A percentile compares a stretch with the other conserved stretches of the same genome.
phyloP scores from a whole-genome alignment of 2,797 vertebrate genomes.

The Channa striata region DNA sequence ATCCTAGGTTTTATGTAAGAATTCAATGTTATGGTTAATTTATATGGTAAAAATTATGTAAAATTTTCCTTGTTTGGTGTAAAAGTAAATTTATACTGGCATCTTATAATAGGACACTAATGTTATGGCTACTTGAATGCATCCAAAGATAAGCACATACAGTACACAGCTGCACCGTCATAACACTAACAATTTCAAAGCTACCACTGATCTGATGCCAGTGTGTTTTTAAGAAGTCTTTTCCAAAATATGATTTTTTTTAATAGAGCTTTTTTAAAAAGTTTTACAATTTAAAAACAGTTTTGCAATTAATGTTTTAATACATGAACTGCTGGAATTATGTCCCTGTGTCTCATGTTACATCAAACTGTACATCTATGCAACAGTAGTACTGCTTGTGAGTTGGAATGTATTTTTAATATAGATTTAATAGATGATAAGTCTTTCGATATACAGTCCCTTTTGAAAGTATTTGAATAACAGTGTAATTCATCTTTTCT shows the following conservation, averaged over 20 bases:
- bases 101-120: conserved; percentile 8
- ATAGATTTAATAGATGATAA: conserved; percentile 27
- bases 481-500: too few relatives aligned
- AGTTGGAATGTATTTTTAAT: conserved; percentile 4
- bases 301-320: conserved; percentile 14
- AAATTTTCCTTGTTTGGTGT: neutral
- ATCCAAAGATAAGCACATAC: conserved; percentile 63
- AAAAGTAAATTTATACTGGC: conserved; percentile 32
- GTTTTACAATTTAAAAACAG: too few relatives aligned
- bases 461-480: too few relatives aligned
- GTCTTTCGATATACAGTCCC: conserved; percentile 17
- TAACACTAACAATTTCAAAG: conserved; percentile 14
- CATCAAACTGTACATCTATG: conserved; percentile 72
- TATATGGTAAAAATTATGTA: conserved; percentile 25
- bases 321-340: conserved; percentile 20
- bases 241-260: conserved; percentile 16
- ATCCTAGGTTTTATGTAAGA: conserved; percentile 25
- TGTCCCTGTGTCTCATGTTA: conserved; percentile 12
- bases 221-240: conserved; percentile 8
- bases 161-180: conserved; percentile 51
- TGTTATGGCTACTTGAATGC: conserved; percentile 53
- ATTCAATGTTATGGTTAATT: conserved; percentile 50
- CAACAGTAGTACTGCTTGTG: conserved; percentile 55
- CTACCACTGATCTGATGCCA: conserved; percentile 5
- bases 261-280: conserved; percentile 1